Conservation (phyloP, 2,113 vertebrate species). For the Origma solitaria region DNA sequence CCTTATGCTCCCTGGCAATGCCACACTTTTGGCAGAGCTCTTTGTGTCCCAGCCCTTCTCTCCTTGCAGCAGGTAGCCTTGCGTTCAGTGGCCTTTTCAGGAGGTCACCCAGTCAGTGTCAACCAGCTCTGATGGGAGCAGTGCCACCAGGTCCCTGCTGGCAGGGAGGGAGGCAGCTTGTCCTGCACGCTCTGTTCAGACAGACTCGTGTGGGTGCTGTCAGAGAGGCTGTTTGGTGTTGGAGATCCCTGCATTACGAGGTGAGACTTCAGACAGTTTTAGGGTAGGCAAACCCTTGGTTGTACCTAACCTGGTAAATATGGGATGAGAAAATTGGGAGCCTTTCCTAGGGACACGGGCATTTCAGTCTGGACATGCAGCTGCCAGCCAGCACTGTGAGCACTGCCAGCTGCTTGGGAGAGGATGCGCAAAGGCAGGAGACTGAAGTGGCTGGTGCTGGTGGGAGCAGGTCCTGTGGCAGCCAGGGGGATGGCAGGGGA, state of each 20-base stretch:
- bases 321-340: neutral
- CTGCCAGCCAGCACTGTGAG: neutral
- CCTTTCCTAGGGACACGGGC: neutral
- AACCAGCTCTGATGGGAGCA: neutral
- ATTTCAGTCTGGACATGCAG: neutral
- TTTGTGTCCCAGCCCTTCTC: neutral
- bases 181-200: fast-evolving
- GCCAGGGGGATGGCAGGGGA: neutral
- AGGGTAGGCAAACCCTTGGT: neutral
- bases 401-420: neutral
- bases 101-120: neutral
- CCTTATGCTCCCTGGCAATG: neutral
- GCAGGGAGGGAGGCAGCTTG: neutral
- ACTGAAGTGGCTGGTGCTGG: neutral
- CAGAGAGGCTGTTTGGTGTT: neutral
- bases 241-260: fast-evolving
- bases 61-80: neutral
- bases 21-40: neutral
- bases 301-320: neutral
- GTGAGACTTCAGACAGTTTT: neutral
- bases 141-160: neutral
- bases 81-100: neutral
- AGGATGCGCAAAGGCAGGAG: neutral
- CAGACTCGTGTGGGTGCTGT: neutral
- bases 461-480: neutral